These are phyloP conservation scores for Pycnomerus fuliginosus DNA, from an alignment of 2,888 invertebrate species.

Conservation along the genomic window DNA sequence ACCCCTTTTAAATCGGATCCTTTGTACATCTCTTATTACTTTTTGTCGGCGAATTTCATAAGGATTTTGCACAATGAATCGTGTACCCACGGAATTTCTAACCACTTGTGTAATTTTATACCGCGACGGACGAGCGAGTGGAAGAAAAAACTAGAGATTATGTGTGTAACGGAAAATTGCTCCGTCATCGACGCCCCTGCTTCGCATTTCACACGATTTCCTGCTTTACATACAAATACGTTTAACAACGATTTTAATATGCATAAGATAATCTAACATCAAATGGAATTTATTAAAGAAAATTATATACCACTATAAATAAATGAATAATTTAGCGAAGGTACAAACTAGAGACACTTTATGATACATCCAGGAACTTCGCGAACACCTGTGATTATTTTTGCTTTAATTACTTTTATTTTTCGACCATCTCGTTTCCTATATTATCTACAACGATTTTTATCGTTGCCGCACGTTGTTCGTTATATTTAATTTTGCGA, in stretches of 20 bases:
- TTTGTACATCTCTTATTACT: constrained; percentile 43
- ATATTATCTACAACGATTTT: too few relatives aligned
- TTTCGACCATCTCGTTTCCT: too few relatives aligned
- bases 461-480: too few relatives aligned
- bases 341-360: too few relatives aligned
- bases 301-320: constrained; percentile 22
- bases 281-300: constrained; percentile 26
- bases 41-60: constrained; percentile 42
- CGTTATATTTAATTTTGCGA: too few relatives aligned
- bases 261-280: constrained; percentile 25
- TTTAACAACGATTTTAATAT: constrained; percentile 22
- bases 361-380: too few relatives aligned
- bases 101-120: constrained; percentile 24
- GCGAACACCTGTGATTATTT: too few relatives aligned
- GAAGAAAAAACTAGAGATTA: constrained; percentile 15
- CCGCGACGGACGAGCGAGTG: constrained; percentile 2
- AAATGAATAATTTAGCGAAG: constrained; percentile 24
- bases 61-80: constrained; percentile 39
- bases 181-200: constrained; percentile 7
- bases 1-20: constrained; percentile 42
- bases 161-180: too few relatives aligned
- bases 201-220: constrained; percentile 22
- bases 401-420: too few relatives aligned
- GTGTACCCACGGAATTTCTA: constrained; percentile 34
- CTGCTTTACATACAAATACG: constrained; percentile 26